These are phyloP conservation scores for Nothocercus nigrocapillus DNA, from an alignment of 2,113 vertebrate species.

Conservation along the genomic window DNA sequence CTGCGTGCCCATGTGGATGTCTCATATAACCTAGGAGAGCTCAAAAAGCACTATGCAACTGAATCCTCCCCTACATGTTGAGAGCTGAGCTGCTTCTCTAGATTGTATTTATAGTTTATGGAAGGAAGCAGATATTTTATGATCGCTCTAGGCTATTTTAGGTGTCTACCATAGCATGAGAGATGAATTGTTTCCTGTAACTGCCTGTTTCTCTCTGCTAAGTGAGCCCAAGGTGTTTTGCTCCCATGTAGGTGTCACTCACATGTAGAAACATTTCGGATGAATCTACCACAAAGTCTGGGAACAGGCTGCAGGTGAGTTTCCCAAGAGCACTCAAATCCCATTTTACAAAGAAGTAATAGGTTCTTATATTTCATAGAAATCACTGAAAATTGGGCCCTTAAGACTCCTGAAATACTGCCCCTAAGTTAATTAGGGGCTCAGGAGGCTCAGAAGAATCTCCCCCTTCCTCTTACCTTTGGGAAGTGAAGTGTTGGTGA, in stretches of 20 bases:
- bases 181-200: constrained; percentile 65
- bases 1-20: neutral
- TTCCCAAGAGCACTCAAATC: neutral
- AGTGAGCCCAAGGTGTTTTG: constrained; percentile 42
- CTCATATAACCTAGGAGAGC: neutral
- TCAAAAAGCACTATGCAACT: neutral
- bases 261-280: constrained; percentile 19
- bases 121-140: constrained; percentile 8
- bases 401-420: neutral
- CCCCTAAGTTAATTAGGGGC: neutral
- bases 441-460: neutral
- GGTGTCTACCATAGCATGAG: constrained; percentile 29
- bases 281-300: neutral
- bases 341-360: neutral
- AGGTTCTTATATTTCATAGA: neutral
- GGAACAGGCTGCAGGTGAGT: neutral
- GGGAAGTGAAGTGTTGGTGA: neutral
- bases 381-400: neutral
- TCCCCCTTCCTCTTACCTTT: neutral
- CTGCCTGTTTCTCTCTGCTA: constrained; percentile 51
- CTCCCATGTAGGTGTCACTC: constrained; percentile 52
- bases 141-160: constrained; percentile 49
- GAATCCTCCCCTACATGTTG: neutral
- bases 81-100: neutral
- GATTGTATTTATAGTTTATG: constrained; percentile 31